Conservation (phyloP, 2,797 vertebrate species). For the Oceanodroma leucorhoa region DNA sequence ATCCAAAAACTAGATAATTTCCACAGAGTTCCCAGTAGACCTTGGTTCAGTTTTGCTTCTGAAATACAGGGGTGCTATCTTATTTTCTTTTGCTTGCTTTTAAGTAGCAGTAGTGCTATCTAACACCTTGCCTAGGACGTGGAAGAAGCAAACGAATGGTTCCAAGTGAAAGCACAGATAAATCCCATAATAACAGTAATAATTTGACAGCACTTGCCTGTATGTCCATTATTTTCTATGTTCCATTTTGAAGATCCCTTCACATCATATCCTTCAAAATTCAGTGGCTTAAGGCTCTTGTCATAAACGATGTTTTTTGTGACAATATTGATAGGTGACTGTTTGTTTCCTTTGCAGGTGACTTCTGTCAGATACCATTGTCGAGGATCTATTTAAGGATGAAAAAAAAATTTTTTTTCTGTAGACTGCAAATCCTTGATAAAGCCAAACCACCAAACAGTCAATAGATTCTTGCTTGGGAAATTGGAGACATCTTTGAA, state of each 20-base stretch:
- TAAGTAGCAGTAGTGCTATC: not conserved
- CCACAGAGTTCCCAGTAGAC: not conserved
- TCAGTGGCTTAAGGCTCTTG: slow-evolving; percentile 68
- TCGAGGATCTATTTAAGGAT: slow-evolving; percentile 73
- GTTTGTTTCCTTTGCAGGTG: slow-evolving; percentile 62
- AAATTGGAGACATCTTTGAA: not conserved
- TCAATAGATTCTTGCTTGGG: not conserved
- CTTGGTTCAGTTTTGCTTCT: fast-evolving
- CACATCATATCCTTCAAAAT: slow-evolving; percentile 80
- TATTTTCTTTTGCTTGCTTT: not conserved
- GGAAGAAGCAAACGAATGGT: not conserved
- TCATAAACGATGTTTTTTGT: slow-evolving; percentile 72
- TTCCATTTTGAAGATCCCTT: slow-evolving; percentile 30
- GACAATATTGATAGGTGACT: slow-evolving; percentile 90
- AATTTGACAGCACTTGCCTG: slow-evolving; percentile 70
- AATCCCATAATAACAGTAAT: not conserved
- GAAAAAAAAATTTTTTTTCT: not conserved
- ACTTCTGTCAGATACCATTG: slow-evolving; percentile 51
- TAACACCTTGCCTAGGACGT: not conserved
- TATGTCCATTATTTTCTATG: slow-evolving; percentile 81
- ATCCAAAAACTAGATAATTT: fast-evolving
- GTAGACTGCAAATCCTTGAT: not conserved
- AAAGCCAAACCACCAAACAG: not conserved
- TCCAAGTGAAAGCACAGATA: not conserved
- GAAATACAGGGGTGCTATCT: not conserved